Evolutionary conservation across 2,888 invertebrate species (phyloP).

Genomic region (Heliconius cydno): DNA sequence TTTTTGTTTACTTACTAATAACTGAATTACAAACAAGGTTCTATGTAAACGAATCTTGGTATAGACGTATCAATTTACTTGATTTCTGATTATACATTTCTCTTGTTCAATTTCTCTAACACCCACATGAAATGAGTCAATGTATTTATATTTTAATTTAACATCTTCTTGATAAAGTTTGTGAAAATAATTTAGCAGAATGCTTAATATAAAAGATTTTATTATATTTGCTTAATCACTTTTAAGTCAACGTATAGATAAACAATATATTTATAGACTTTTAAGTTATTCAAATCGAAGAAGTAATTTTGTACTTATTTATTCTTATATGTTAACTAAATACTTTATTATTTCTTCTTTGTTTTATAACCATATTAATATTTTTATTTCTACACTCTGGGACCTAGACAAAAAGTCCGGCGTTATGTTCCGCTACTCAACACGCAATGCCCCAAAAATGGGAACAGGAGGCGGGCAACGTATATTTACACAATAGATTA

Average conservation of each 20-base stretch:
- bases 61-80: not conserved
- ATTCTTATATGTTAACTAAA: no score
- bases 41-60: constrained; percentile 1
- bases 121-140: constrained; percentile 15
- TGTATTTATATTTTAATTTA: constrained; percentile 8
- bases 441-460: no score
- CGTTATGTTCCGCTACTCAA: no score
- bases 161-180: not conserved
- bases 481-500: no score
- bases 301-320: no score
- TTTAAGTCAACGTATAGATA: not conserved
- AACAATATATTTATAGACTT: not conserved
- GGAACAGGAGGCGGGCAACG: no score
- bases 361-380: no score
- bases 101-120: constrained; percentile 6
- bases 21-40: not conserved
- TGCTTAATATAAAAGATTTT: not conserved
- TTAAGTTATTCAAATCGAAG: not conserved
- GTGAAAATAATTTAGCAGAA: not conserved
- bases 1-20: not conserved
- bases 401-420: no score
- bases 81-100: not conserved
- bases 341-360: no score
- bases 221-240: not conserved
- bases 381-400: no score